These are phyloP conservation scores for Zosterops japonicus DNA, from an alignment of 2,113 vertebrate genomes.

Conservation along the genomic window DNA sequence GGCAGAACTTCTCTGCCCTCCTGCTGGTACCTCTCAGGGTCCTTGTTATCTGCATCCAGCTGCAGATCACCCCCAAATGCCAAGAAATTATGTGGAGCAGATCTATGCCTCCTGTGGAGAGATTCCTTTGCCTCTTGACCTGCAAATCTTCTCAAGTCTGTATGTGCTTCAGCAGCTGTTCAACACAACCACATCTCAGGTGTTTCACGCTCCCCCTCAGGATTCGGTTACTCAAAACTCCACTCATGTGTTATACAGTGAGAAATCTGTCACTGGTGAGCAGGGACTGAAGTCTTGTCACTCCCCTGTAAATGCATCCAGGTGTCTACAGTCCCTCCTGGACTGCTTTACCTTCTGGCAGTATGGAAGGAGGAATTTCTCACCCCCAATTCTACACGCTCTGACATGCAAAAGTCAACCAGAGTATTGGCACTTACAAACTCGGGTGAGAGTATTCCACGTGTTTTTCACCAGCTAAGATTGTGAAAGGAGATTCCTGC, in stretches of 20 bases:
- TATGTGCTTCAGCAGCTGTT: not conserved
- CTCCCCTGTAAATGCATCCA: not conserved
- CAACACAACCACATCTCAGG: not conserved
- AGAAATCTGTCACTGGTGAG: not conserved
- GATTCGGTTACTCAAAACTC: not conserved
- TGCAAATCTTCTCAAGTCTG: not conserved
- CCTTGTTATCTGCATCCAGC: not conserved
- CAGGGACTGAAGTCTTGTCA: not conserved
- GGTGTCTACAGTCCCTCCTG: not conserved
- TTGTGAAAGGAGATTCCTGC: not conserved
- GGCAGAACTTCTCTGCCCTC: not conserved
- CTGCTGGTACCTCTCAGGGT: not conserved
- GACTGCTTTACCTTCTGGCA: not conserved
- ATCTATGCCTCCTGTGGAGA: not conserved
- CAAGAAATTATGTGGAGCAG: not conserved
- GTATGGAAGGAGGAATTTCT: not conserved
- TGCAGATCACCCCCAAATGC: not conserved
- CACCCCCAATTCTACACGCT: accelerated
- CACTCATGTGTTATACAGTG: not conserved
- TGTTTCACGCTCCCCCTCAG: not conserved
- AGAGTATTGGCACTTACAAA: not conserved
- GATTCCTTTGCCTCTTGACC: not conserved
- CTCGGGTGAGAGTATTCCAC: not conserved
- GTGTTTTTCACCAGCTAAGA: not conserved
- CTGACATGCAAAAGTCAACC: not conserved